phyloP scores from a whole-genome alignment of 2,113 vertebrate genomes.

The Clarias magur region DNA sequence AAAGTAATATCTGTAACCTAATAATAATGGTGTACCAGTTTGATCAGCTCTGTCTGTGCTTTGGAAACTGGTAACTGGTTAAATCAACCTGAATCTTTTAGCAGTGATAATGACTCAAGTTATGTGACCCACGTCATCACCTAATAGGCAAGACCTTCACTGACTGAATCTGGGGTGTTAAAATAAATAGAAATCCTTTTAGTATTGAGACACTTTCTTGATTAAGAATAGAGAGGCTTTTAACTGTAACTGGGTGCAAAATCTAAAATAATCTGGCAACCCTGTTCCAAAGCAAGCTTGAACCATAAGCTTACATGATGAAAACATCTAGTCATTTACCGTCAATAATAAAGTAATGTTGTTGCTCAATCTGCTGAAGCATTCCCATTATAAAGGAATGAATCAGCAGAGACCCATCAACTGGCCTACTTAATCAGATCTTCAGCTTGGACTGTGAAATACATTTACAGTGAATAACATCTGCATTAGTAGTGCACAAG shows the following conservation, averaged over 20 bases:
- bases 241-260: not conserved
- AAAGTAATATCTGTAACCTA: not conserved
- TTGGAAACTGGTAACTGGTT: not conserved
- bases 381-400: slow-evolving; percentile 25
- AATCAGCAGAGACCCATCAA: slow-evolving; percentile 30
- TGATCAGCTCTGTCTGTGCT: not conserved
- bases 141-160: not conserved
- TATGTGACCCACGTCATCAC: not conserved
- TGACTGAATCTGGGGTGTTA: not conserved
- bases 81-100: not conserved
- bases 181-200: not conserved
- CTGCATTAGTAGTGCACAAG: not conserved
- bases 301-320: not conserved
- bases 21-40: not conserved
- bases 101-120: not conserved
- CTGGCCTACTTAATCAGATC: not conserved
- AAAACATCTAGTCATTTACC: slow-evolving; percentile 20
- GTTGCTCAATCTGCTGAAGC: slow-evolving; percentile 12
- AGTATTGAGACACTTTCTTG: not conserved
- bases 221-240: no score
- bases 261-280: slow-evolving; percentile 17
- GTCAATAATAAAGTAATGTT: slow-evolving; percentile 22
- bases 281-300: not conserved
- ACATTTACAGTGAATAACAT: not conserved
- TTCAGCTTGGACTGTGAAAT: not conserved